Evolutionary conservation across 2,113 vertebrate species (phyloP), one percentile per base, ranked within the genome.

Genomic region (Mormyrus lacerda): DNA sequence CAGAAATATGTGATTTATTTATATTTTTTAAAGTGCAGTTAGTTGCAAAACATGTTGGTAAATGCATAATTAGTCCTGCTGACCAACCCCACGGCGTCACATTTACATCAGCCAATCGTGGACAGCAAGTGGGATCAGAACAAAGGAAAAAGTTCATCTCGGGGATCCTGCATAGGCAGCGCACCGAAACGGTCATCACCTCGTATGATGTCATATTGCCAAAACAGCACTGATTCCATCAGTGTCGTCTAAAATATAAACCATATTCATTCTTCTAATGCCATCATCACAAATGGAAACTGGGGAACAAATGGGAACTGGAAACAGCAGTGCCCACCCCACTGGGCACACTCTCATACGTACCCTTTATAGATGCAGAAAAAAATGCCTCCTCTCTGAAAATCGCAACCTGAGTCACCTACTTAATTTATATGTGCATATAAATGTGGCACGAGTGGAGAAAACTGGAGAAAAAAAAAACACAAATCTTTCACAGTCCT

Each of bases 381-480:
- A 89, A 53, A 87, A 87, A 76, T 24, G 83, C 21, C 8, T 48
- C 87, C 5, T 53, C 19, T 39, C 85, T 42, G 24, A 76, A 53
- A 45, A 76, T 69, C n/a, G 31, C 51, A 51, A 76, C 48, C 58
- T 51, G 31, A 79, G 65, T 79, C 85, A 90, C 55, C 85, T 55
- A 48, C 61, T 76, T 90, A 53, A 90, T 87, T 51, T 79, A 87
- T 87, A 87, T 86, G 85, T 89, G 89, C 89, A 87, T 89, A 86
- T 76, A 89, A 85, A 89, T 89, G 76, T 87, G 84, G 17, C 44
- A 89, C 27, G 69, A 53, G 55, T 35, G n/a, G 61, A 90, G 50
- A 48, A 35, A 87, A 79, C 21, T 79, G 61, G 55, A 87, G 55
- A 65, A 90, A 55, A 42, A 11, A 55, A 87, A 86, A 65, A 87